phyloP scores from a whole-genome alignment of 2,797 vertebrate genomes.

The Echeneis naucrates region DNA sequence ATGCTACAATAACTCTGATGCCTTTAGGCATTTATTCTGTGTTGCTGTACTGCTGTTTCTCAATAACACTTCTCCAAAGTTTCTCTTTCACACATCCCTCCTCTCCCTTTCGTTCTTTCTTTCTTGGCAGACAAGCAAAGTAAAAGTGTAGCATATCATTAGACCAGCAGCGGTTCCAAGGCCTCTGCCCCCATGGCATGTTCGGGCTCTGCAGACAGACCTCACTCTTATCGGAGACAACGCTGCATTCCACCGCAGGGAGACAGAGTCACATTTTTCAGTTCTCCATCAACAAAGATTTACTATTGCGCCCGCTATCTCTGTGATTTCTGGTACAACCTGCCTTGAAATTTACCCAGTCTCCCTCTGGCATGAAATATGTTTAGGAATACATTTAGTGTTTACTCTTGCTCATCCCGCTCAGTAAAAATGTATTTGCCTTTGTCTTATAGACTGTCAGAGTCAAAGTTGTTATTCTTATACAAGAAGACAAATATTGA shows the following conservation, averaged over 20 bases:
- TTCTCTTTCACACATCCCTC: constrained; percentile 24
- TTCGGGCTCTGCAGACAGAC: constrained; percentile 62
- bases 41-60: constrained; percentile 9
- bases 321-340: constrained; percentile 67
- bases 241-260: constrained; percentile 67
- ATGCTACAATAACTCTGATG: constrained; percentile 13
- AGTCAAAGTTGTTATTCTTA: neutral
- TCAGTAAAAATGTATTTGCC: constrained; percentile 10
- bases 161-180: constrained; percentile 62
- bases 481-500: neutral
- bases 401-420: constrained; percentile 16
- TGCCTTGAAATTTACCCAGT: constrained; percentile 45
- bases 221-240: constrained; percentile 68
- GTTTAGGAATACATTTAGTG: constrained; percentile 1
- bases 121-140: constrained; percentile 55
- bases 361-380: constrained; percentile 43
- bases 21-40: neutral
- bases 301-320: constrained; percentile 65
- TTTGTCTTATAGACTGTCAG: neutral
- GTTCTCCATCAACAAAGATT: constrained; percentile 62
- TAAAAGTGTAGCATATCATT: constrained; percentile 70
- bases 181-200: constrained; percentile 59
- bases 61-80: constrained; percentile 36
- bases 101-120: neutral
- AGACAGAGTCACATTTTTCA: constrained; percentile 63